A percentile compares a stretch with the other conserved stretches of the same genome.
Evolutionary conservation across 2,797 vertebrate genomes (phyloP).

Genomic region (Okamejei kenojei): DNA sequence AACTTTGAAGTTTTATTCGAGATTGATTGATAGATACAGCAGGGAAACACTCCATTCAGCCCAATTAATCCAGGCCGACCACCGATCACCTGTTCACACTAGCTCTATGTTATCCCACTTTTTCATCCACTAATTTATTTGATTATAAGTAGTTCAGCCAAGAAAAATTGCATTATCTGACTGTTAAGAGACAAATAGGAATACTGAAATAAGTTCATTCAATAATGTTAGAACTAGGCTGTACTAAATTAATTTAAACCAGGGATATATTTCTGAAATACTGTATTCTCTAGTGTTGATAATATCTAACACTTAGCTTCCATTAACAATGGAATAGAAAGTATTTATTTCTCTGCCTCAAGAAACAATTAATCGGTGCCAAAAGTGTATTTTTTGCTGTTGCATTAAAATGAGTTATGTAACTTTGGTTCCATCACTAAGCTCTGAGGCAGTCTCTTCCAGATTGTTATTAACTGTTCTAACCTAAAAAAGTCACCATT

Average conservation of each 20-base stretch:
- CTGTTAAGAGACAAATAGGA: neutral
- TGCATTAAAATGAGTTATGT: neutral
- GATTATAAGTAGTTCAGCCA: constrained; percentile 4
- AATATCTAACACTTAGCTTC: neutral
- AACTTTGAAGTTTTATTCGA: neutral
- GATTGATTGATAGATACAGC: no score
- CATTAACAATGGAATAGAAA: neutral
- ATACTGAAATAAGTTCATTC: neutral
- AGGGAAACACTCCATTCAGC: no score
- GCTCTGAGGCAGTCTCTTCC: neutral
- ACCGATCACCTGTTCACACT: no score
- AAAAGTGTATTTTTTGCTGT: neutral
- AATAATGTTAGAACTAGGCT: neutral
- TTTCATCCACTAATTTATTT: neutral
- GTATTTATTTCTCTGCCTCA: neutral
- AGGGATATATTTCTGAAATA: neutral
- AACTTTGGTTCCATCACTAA: neutral
- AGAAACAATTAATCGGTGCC: neutral
- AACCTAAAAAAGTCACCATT: neutral
- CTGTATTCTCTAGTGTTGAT: neutral
- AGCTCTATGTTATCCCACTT: neutral
- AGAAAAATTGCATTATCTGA: constrained; percentile 11
- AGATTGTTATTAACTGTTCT: neutral
- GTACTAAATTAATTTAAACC: neutral
- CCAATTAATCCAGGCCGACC: no score